These are phyloP conservation scores for Gnathonemus echidnorhynchus DNA, from an alignment of 2,113 vertebrate genomes.

Conservation along the genomic window DNA sequence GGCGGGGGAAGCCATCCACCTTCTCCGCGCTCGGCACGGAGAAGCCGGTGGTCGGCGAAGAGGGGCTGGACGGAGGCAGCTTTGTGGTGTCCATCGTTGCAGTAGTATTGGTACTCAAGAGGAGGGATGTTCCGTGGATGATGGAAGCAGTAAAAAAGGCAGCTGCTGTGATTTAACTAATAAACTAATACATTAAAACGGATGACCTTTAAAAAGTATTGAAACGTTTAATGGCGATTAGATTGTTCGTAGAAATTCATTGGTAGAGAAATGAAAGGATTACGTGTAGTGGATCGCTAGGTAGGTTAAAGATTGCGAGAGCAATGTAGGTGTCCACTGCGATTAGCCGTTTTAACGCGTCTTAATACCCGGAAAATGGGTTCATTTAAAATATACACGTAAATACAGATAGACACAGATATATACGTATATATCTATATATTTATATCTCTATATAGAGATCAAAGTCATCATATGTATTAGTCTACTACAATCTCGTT, in stretches of 20 bases:
- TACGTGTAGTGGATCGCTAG: constrained; percentile 1
- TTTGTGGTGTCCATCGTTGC: constrained; percentile 68
- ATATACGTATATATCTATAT: constrained; percentile 32
- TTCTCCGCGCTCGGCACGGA: constrained; percentile 85
- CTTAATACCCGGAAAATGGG: constrained; percentile 32
- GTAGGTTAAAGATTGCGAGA: constrained; percentile 1
- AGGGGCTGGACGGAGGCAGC: constrained; percentile 80
- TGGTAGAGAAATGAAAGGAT: neutral
- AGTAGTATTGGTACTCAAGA: constrained; percentile 12
- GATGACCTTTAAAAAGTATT: neutral
- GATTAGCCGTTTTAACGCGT: constrained; percentile 19
- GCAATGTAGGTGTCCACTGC: constrained; percentile 38
- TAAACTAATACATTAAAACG: constrained; percentile 32
- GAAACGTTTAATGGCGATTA: neutral
- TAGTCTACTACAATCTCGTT: constrained; percentile 35
- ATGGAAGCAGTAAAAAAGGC: constrained; percentile 21
- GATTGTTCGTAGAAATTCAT: neutral
- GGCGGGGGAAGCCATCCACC: constrained; percentile 83
- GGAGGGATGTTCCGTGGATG: constrained; percentile 18
- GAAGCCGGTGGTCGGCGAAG: constrained; percentile 80
- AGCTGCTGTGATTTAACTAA: constrained; percentile 14
- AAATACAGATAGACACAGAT: constrained; percentile 3
- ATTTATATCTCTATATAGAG: constrained; percentile 35
- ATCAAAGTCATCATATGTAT: constrained; percentile 45
- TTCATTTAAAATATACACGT: constrained; percentile 20